phyloP scores from a whole-genome alignment of 2,888 invertebrate species.

The Imbricaverruca yamaguchii region DNA sequence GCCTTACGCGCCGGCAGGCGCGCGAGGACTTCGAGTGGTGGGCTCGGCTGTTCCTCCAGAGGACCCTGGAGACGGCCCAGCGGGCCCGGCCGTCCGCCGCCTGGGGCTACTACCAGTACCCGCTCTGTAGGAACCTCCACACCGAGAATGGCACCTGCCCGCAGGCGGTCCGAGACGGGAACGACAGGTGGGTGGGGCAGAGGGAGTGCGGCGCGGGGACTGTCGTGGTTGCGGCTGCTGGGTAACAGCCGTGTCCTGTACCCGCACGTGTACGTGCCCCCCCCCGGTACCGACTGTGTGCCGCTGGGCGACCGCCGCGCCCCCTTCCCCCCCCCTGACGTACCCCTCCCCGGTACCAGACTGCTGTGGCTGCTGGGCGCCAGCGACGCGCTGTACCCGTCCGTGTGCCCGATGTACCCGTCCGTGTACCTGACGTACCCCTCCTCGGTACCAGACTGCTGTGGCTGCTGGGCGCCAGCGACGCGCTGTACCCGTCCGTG shows the following conservation, averaged over 20 bases:
- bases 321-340: no score
- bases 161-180: slow-evolving; percentile 31
- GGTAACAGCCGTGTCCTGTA: slow-evolving; percentile 53
- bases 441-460: slow-evolving; percentile 38
- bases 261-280: slow-evolving; percentile 72
- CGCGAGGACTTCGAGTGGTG: not conserved
- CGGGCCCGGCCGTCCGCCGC: slow-evolving; percentile 56
- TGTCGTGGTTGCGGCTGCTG: no score
- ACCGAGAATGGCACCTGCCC: slow-evolving; percentile 39
- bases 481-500: slow-evolving; percentile 61
- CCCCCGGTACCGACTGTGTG: no score
- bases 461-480: slow-evolving; percentile 62
- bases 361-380: slow-evolving; percentile 60
- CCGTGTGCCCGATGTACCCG: no score
- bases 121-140: slow-evolving; percentile 67
- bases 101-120: slow-evolving; percentile 81
- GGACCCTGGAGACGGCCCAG: slow-evolving; percentile 55
- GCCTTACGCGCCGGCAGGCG: not conserved
- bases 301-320: slow-evolving; percentile 57
- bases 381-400: slow-evolving; percentile 46
- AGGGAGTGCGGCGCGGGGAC: no score
- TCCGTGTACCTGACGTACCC: no score
- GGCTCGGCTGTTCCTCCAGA: slow-evolving; percentile 55
- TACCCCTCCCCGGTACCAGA: not conserved
- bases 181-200: not conserved